A percentile compares a stretch with the other conserved stretches of the same genome.
phyloP scores from a whole-genome alignment of 2,888 invertebrate species.

The Chloroclysta siterata region DNA sequence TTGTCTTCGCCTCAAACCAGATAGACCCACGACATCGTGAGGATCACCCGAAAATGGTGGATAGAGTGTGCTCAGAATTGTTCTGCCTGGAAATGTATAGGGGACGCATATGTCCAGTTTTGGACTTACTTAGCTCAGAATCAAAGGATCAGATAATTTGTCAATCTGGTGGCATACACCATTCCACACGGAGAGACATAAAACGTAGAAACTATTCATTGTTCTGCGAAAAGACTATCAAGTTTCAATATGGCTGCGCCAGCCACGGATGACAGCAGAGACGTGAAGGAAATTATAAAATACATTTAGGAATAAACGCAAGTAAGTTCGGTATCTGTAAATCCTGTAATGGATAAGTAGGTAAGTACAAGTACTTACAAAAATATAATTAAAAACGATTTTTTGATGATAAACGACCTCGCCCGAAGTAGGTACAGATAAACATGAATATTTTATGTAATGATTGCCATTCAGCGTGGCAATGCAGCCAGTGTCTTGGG shows the following conservation, averaged over 20 bases:
- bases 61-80: no score
- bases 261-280: slow-evolving; percentile 33
- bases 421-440: neutral
- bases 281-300: neutral
- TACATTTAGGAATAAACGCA: neutral
- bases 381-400: neutral
- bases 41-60: no score
- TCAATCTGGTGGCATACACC: neutral
- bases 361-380: neutral
- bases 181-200: neutral
- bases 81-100: no score
- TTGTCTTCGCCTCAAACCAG: no score
- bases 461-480: no score
- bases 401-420: neutral
- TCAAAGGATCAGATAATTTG: neutral
- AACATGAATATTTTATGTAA: neutral
- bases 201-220: neutral
- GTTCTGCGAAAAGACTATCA: slow-evolving; percentile 41
- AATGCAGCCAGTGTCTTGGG: no score
- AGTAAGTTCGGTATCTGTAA: neutral
- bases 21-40: no score
- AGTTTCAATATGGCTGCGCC: slow-evolving; percentile 57
- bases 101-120: no score
- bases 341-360: neutral
- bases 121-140: neutral